A percentile compares a stretch with the other conserved stretches of the same genome.
Evolutionary conservation across 2,888 invertebrate genomes (phyloP).

Genomic region (Pammene aurita): DNA sequence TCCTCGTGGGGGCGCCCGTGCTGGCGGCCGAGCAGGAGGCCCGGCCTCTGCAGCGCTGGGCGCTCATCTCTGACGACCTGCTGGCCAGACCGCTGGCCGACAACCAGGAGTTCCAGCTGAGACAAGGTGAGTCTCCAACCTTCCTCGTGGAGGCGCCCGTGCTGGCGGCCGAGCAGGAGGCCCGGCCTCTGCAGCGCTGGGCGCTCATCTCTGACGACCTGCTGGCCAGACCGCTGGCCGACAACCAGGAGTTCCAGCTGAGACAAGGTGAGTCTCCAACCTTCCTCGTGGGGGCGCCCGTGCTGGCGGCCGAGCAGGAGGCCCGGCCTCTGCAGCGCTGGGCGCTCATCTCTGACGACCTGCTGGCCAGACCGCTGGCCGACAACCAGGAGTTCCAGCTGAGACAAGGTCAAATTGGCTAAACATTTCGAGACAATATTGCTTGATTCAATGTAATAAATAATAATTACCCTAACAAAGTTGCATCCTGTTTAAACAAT

Average conservation of each 20-base stretch:
- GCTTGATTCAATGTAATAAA: too few species aligned
- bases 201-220: not conserved
- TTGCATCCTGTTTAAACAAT: too few species aligned
- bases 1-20: constrained; percentile 93
- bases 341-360: constrained; percentile 96
- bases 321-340: constrained; percentile 94
- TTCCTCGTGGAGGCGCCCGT: not conserved
- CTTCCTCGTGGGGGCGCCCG: constrained; percentile 94
- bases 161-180: not conserved
- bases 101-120: constrained; percentile 93
- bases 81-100: constrained; percentile 93
- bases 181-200: not conserved
- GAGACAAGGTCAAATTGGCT: constrained; percentile 84
- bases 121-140: constrained; percentile 83
- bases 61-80: constrained; percentile 95
- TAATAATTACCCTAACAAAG: too few species aligned
- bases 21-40: constrained; percentile 92
- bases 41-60: constrained; percentile 96
- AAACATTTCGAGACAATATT: too few species aligned
- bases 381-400: constrained; percentile 95
- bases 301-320: constrained; percentile 93
- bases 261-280: constrained; percentile 92
- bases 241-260: constrained; percentile 85
- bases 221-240: not conserved
- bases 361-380: constrained; percentile 92